phyloP scores from a whole-genome alignment of 1,140 invertebrate genomes.

The Heterodera schachtii region DNA sequence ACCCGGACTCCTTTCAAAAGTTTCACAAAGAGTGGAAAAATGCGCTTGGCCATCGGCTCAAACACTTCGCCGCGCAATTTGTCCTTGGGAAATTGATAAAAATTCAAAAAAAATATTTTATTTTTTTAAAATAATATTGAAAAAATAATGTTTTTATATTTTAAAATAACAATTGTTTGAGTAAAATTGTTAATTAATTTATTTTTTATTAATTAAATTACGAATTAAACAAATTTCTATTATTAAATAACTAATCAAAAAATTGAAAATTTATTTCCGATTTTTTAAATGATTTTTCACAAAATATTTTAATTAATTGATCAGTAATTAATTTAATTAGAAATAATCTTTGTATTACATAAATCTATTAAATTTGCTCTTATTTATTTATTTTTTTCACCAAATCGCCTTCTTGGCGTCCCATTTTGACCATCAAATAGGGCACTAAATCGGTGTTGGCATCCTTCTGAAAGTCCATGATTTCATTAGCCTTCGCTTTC shows the following conservation, averaged over 20 bases:
- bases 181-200: neutral
- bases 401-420: slow-evolving; percentile 21
- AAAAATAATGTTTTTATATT: neutral
- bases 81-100: slow-evolving; percentile 22
- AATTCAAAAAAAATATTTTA: slow-evolving; percentile 2
- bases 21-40: slow-evolving; percentile 32
- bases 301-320: too few species aligned
- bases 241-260: too few species aligned
- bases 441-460: slow-evolving; percentile 12
- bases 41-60: slow-evolving; percentile 26
- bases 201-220: too few species aligned
- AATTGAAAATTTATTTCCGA: too few species aligned
- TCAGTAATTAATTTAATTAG: too few species aligned
- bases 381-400: slow-evolving; percentile 18
- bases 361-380: slow-evolving; percentile 1
- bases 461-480: slow-evolving; percentile 33
- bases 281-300: too few species aligned
- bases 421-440: slow-evolving; percentile 26
- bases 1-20: slow-evolving; percentile 40
- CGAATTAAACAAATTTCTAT: too few species aligned
- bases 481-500: slow-evolving; percentile 39
- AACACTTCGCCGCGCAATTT: slow-evolving; percentile 28
- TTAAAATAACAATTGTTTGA: neutral
- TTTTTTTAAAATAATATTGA: neutral
- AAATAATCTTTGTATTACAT: neutral